These are phyloP conservation scores for Phthorimaea operculella DNA, from an alignment of 1,140 invertebrate genomes.

Conservation along the genomic window DNA sequence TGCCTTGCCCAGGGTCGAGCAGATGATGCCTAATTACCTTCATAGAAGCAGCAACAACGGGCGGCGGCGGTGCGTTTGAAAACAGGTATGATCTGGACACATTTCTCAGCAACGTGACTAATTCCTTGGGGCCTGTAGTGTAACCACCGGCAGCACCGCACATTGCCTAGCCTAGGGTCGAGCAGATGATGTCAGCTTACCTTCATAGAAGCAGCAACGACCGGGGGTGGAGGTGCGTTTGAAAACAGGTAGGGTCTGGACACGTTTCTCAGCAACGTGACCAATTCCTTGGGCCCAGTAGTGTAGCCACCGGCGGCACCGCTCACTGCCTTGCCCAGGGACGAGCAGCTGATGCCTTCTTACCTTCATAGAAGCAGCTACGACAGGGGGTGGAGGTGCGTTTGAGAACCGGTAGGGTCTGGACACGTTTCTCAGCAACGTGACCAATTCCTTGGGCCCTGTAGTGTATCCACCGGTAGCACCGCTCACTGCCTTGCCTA, in stretches of 20 bases:
- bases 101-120: constrained; percentile 86
- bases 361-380: constrained; percentile 83
- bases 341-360: constrained; percentile 92
- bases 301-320: constrained; percentile 93
- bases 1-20: constrained; percentile 94
- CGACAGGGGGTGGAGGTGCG: constrained; percentile 87
- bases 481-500: constrained; percentile 93
- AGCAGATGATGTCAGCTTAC: no score
- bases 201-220: constrained; percentile 85
- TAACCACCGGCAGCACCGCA: constrained; percentile 93
- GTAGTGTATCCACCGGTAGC: constrained; percentile 91
- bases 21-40: constrained; percentile 74
- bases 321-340: constrained; percentile 91
- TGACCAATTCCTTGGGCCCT: constrained; percentile 79
- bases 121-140: constrained; percentile 82
- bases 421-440: constrained; percentile 85
- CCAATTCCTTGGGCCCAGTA: constrained; percentile 79
- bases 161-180: no score
- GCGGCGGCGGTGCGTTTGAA: constrained; percentile 91
- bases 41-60: no score
- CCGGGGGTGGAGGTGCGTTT: constrained; percentile 88
- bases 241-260: constrained; percentile 94
- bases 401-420: constrained; percentile 95
- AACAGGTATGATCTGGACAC: constrained; percentile 91
- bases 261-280: constrained; percentile 85